A percentile compares a stretch with the other conserved stretches of the same genome.
phyloP scores from a whole-genome alignment of 2,797 vertebrate genomes.

The Cetoscarus ocellatus region DNA sequence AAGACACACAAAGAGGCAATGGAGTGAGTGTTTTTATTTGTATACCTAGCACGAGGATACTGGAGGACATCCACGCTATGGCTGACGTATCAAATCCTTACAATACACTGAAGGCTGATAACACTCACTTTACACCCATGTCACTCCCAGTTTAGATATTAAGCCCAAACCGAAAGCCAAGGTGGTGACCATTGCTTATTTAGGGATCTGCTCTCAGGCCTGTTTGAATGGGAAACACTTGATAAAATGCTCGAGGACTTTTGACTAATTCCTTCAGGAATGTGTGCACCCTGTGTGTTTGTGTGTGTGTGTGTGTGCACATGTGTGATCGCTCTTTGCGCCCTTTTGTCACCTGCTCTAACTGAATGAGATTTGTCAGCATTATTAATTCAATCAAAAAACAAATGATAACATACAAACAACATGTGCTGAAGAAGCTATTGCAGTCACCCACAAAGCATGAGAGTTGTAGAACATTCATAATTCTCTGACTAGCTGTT shows the following conservation, averaged over 20 bases:
- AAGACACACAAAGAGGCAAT: conserved; percentile 65
- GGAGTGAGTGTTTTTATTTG: too few species aligned
- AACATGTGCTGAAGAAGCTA: neutral
- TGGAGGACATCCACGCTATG: too few species aligned
- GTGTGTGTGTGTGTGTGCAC: conserved; percentile 12
- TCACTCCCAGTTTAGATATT: conserved; percentile 94
- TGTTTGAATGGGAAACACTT: conserved; percentile 73
- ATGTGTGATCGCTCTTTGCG: conserved; percentile 25
- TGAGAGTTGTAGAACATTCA: too few species aligned
- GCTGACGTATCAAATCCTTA: conserved; percentile 84
- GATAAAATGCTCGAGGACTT: conserved; percentile 69
- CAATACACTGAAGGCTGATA: conserved; percentile 92
- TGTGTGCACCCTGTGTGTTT: conserved; percentile 18
- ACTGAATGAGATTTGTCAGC: conserved; percentile 33
- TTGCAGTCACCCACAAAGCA: neutral
- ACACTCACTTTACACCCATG: conserved; percentile 85
- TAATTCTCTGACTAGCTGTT: too few species aligned
- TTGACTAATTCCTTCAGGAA: conserved; percentile 69
- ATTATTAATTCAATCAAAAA: conserved; percentile 26
- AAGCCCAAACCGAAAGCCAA: conserved; percentile 81
- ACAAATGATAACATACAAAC: conserved; percentile 10
- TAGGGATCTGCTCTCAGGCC: conserved; percentile 83
- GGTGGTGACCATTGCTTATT: conserved; percentile 79
- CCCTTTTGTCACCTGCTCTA: conserved; percentile 44
- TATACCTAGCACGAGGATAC: too few species aligned